phyloP scores from a whole-genome alignment of 37 sponge, comb jelly and placozoan genomes.

The Haliclona indistincta region DNA sequence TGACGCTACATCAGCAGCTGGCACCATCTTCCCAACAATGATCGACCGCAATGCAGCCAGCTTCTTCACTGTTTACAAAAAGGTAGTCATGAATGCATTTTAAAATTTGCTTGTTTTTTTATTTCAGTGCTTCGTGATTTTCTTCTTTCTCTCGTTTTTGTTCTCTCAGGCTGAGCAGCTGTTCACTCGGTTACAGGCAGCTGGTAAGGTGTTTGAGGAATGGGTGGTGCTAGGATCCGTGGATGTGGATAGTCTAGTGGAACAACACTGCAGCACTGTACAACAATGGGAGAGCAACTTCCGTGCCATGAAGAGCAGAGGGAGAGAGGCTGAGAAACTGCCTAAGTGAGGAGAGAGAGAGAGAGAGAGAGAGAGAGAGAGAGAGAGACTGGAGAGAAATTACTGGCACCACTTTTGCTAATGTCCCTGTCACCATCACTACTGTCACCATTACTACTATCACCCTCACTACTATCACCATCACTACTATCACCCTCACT shows the following conservation, averaged over 20 bases:
- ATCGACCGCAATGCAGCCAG: slow-evolving; percentile 79
- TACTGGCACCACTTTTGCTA: too few relatives aligned
- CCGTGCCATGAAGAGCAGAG: slow-evolving; percentile 80
- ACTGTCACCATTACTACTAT: too few relatives aligned
- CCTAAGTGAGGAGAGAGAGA: slow-evolving; percentile 94
- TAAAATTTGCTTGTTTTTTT: background rate
- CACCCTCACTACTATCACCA: too few relatives aligned
- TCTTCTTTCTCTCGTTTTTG: background rate
- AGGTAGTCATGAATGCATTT: slow-evolving; percentile 45
- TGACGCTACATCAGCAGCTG: slow-evolving; percentile 42
- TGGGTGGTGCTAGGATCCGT: slow-evolving; percentile 88
- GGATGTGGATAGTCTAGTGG: slow-evolving; percentile 80
- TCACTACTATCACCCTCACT: too few relatives aligned
- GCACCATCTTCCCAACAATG: slow-evolving; percentile 85
- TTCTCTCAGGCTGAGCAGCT: slow-evolving; percentile 68
- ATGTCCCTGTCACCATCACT: too few relatives aligned
- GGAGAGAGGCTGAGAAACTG: slow-evolving; percentile 92
- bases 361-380: too few relatives aligned
- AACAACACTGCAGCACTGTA: slow-evolving; percentile 67
- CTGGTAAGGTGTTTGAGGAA: slow-evolving; percentile 58
- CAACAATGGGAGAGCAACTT: slow-evolving; percentile 92
- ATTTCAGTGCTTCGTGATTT: background rate
- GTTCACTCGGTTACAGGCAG: slow-evolving; percentile 69
- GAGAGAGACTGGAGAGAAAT: too few relatives aligned
- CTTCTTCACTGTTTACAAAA: slow-evolving; percentile 83